Base-by-base conservation (phyloP, 2,888 invertebrate species). In the Tiliacea citrago region DNA sequence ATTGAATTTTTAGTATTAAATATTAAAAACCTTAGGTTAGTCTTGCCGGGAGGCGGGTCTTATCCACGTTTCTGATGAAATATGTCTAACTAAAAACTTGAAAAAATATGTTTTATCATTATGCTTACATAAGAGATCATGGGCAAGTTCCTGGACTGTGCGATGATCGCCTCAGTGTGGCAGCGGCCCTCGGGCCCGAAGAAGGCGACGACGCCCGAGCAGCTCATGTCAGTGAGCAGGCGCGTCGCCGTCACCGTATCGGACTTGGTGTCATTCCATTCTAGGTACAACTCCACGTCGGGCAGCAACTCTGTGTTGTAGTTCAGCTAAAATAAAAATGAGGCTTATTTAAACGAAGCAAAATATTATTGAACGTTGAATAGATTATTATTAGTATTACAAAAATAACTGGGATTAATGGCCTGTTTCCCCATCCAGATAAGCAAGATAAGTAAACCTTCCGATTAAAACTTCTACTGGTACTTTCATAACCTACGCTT, bases 151-250 rank as follows among this genome's bases (percentile, higher is more conserved):
- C 98, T 97, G 63, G 99, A 98, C 92, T 99, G 98, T 42, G 99
- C 98, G 71, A 99, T 98, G 89, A 98, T 98, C 71, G 99, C 99
- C 94, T 99, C 99, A n/a, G 99, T 98, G 91, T 98, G 97, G 95
- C 99, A 99, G 69, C 98, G 97, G 77, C 99, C 99, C 95, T 99
- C 99, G 4, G 99, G 99, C 7, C 99, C 99, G 93, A 99, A 99
- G 97, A 99, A 99, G 68, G 98, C 99, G 51, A 98, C 97, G 73
- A 99, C 98, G 69, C 98, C 98, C 73, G 98, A 97, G 93, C 98
- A 99, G 93, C 99, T 98, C 98, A 99, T 99, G 93, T 99, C 98
- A 49, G 98, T 98, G 95, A 99, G 97, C 87, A 98, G 97, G 87
- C 97, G 97, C 67, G 99, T 99, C 81, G 99, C 98, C 86, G 97